Percentiles rank a stretch among this genome's conserved stretches.
These are phyloP conservation scores for Anthrax anthrax DNA, from an alignment of 2,888 invertebrate genomes.

Conservation along the genomic window DNA sequence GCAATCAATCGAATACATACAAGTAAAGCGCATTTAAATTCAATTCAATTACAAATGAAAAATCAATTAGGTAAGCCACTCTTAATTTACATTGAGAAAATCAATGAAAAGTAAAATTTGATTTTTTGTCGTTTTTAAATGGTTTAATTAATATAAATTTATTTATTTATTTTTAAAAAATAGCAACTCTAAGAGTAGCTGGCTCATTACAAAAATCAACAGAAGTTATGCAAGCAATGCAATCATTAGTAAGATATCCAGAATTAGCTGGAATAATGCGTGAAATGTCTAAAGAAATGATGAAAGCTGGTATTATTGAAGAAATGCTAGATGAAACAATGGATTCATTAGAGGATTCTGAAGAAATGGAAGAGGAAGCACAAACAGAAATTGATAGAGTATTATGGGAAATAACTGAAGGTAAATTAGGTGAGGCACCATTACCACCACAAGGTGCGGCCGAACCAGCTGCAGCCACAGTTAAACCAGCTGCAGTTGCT, in stretches of 20 bases:
- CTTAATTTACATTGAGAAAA: too few relatives aligned
- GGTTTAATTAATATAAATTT: background rate
- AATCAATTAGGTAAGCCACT: conserved; percentile 80
- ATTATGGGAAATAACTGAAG: conserved; percentile 79
- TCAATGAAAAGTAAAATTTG: too few relatives aligned
- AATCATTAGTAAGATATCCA: conserved; percentile 73
- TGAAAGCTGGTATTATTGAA: conserved; percentile 96
- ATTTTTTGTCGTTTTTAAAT: too few relatives aligned
- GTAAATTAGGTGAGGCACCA: conserved; percentile 85
- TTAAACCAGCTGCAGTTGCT: conserved; percentile 39
- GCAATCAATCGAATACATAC: conserved; percentile 84
- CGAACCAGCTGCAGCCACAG: conserved; percentile 41
- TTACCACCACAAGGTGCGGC: conserved; percentile 53
- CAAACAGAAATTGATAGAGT: conserved; percentile 88
- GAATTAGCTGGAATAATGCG: conserved; percentile 94
- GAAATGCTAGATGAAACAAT: conserved; percentile 98
- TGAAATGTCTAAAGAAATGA: conserved; percentile 98
- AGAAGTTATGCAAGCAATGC: conserved; percentile 98
- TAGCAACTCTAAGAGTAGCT: conserved; percentile 86
- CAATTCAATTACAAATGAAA: conserved; percentile 94
- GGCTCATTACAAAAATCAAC: conserved; percentile 90
- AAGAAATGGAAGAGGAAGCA: conserved; percentile 92
- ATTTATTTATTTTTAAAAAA: conserved; percentile 11
- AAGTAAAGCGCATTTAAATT: conserved; percentile 94
- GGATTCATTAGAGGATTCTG: conserved; percentile 81